These are phyloP conservation scores for Panagrolaimus sp. DNA, from an alignment of 1,140 invertebrate genomes.

Conservation along the genomic window DNA sequence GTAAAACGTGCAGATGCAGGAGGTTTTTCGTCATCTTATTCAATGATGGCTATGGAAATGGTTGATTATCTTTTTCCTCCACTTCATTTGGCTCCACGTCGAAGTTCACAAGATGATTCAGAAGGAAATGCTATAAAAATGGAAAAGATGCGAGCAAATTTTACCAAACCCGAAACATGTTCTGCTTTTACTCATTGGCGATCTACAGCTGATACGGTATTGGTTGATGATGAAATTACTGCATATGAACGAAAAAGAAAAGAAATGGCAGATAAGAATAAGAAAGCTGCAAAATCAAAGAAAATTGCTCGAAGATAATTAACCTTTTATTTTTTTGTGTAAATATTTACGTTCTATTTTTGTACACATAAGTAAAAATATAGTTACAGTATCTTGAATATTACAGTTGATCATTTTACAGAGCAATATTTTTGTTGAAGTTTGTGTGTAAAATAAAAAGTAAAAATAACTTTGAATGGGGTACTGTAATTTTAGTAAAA, in stretches of 20 bases:
- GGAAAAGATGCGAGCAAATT: neutral
- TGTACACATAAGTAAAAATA: no score
- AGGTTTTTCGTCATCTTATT: conserved; percentile 45
- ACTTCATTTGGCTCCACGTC: conserved; percentile 16
- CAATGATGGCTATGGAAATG: conserved; percentile 48
- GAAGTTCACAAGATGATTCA: neutral
- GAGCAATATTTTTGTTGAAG: no score
- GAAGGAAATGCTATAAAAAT: no score
- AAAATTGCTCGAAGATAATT: no score
- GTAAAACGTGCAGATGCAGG: conserved; percentile 66
- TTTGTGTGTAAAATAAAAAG: no score
- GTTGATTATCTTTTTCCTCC: conserved; percentile 59
- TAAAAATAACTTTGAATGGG: no score
- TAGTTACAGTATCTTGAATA: no score
- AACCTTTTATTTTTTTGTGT: no score
- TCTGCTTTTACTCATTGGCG: conserved; percentile 11
- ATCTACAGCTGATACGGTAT: neutral
- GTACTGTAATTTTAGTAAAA: no score
- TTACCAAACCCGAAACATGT: conserved; percentile 7
- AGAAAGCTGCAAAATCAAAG: conserved; percentile 2
- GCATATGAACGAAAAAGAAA: conserved; percentile 15
- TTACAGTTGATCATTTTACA: no score
- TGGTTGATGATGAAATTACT: neutral
- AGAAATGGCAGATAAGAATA: conserved; percentile 5
- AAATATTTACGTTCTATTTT: no score